A percentile compares a stretch with the other conserved stretches of the same genome.
phyloP scores from a whole-genome alignment of 2,888 invertebrate genomes.

The Phasia obesa region DNA sequence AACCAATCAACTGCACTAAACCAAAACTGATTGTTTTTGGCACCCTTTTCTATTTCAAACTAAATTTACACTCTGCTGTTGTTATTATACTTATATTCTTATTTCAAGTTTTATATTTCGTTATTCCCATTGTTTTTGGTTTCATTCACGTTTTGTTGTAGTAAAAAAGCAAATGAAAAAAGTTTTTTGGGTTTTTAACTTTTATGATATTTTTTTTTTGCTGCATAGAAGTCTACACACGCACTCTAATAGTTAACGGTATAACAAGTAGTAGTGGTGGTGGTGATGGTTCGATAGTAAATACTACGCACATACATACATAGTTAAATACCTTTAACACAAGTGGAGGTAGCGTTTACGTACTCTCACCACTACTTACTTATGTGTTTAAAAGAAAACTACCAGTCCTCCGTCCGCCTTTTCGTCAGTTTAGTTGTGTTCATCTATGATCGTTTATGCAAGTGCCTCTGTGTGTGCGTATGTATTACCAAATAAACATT shows the following conservation, averaged over 20 bases:
- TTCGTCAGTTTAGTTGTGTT: not conserved
- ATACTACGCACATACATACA: not conserved
- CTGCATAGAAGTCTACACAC: constrained; percentile 6
- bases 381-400: not conserved
- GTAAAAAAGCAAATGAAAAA: constrained; percentile 33
- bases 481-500: not conserved
- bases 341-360: constrained; percentile 16
- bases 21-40: constrained; percentile 58
- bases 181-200: constrained; percentile 57
- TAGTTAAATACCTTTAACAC: not conserved
- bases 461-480: not conserved
- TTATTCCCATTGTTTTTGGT: constrained; percentile 35
- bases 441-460: not conserved
- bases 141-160: constrained; percentile 34
- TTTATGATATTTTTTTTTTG: constrained; percentile 50
- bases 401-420: not conserved
- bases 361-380: no score
- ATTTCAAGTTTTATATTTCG: constrained; percentile 32
- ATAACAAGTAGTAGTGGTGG: not conserved
- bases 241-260: not conserved
- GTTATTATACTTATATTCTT: constrained; percentile 49
- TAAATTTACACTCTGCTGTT: constrained; percentile 53
- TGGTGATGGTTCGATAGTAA: constrained; percentile 1
- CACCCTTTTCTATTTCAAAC: constrained; percentile 57
- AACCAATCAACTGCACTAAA: constrained; percentile 61